Percentiles rank a stretch among this genome's conserved stretches.
Evolutionary conservation across 2,888 invertebrate genomes (phyloP).

Genomic region (Drosophila anceps): DNA sequence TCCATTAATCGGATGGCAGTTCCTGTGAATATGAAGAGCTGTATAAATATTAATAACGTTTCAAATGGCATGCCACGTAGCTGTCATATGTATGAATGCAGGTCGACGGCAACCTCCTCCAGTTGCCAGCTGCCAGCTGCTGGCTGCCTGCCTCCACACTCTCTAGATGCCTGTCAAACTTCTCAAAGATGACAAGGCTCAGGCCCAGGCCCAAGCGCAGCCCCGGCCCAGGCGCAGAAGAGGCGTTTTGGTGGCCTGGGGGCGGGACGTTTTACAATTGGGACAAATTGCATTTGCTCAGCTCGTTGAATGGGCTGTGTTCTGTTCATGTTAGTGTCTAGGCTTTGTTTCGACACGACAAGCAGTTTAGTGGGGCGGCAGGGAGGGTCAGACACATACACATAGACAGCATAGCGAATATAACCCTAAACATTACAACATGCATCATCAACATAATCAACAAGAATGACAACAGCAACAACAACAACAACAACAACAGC

Average conservation of each 20-base stretch:
- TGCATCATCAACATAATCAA: constrained; percentile 79
- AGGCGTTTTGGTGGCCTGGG: constrained; percentile 1
- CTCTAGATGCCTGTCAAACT: constrained; percentile 64
- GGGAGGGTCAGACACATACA: not conserved
- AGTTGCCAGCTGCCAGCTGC: not conserved
- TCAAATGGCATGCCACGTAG: constrained; percentile 61
- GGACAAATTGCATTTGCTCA: constrained; percentile 83
- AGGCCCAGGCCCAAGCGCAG: not conserved
- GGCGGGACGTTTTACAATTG: constrained; percentile 67
- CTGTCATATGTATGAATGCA: constrained; percentile 25
- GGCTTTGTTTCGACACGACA: constrained; percentile 40
- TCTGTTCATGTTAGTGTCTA: constrained; percentile 49
- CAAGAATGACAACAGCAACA: constrained; percentile 53
- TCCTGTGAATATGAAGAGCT: constrained; percentile 56
- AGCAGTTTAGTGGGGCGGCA: not conserved
- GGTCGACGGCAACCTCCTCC: not conserved
- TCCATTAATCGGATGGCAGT: constrained; percentile 46
- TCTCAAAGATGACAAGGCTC: constrained; percentile 57
- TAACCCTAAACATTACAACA: constrained; percentile 78
- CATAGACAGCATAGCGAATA: constrained; percentile 46
- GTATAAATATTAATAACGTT: constrained; percentile 77
- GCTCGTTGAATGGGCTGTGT: constrained; percentile 54
- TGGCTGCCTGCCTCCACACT: constrained; percentile 11
- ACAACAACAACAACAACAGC: constrained; percentile 20
- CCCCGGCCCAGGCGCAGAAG: constrained; percentile 2